Conservation (phyloP, 2,888 invertebrate species). For the Clostera curtula region DNA sequence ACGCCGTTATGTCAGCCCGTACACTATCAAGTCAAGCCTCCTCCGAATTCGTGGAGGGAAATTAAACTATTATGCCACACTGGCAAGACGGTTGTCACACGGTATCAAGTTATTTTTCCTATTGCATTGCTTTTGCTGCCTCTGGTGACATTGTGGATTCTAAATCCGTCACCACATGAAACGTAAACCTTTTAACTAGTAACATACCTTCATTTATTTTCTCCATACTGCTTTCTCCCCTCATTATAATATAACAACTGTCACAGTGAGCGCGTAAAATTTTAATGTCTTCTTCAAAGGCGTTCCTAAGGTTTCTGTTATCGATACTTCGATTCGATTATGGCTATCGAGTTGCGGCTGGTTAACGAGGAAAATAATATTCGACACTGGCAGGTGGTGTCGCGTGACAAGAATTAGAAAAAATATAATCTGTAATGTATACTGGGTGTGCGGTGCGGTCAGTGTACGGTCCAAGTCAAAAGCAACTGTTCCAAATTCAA, state of each 20-base stretch:
- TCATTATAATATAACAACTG: slow-evolving; percentile 24
- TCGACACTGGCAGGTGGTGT: slow-evolving; percentile 57
- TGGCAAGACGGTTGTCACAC: too few species aligned
- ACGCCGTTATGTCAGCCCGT: too few species aligned
- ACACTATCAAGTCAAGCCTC: too few species aligned
- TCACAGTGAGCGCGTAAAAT: slow-evolving; percentile 31
- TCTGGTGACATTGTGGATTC: too few species aligned
- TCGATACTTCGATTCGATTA: slow-evolving; percentile 52
- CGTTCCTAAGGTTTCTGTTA: slow-evolving; percentile 61
- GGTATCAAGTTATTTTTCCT: too few species aligned
- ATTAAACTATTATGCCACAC: too few species aligned
- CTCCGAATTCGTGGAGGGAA: too few species aligned
- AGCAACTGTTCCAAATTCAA: neutral
- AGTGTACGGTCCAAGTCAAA: slow-evolving; percentile 5
- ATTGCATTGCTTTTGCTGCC: too few species aligned
- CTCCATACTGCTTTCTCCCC: neutral
- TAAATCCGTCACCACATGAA: too few species aligned
- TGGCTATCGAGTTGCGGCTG: slow-evolving; percentile 54
- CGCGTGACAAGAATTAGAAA: slow-evolving; percentile 47
- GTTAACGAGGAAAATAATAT: slow-evolving; percentile 65
- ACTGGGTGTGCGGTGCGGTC: slow-evolving; percentile 24
- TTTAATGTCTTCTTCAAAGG: slow-evolving; percentile 36
- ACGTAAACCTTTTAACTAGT: too few species aligned
- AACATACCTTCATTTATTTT: too few species aligned
- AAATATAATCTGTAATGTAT: slow-evolving; percentile 43